These are phyloP conservation scores for Crotalus helleri DNA, from an alignment of 2,113 vertebrate genomes.

Conservation along the genomic window DNA sequence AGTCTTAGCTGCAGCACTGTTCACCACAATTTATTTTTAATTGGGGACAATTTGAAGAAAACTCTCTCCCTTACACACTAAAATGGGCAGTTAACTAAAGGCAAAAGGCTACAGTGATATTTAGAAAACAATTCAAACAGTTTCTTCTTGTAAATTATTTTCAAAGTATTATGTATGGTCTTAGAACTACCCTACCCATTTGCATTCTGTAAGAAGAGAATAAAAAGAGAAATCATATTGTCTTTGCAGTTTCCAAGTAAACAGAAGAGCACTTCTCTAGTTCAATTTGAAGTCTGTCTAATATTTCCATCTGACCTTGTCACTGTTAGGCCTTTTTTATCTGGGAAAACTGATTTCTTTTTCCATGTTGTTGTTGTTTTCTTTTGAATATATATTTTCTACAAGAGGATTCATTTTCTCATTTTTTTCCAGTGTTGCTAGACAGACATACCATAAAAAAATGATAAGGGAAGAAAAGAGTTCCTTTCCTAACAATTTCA, in stretches of 20 bases:
- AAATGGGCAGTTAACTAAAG: neutral
- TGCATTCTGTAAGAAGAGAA: neutral
- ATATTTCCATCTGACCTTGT: neutral
- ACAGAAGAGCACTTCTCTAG: neutral
- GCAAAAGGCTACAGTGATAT: neutral
- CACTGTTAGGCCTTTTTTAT: neutral
- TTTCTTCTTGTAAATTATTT: neutral
- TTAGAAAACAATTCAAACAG: neutral
- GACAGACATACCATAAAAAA: neutral
- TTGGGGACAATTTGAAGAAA: neutral
- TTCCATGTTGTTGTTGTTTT: neutral
- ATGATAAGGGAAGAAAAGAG: neutral
- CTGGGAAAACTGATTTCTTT: neutral
- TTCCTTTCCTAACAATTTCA: neutral
- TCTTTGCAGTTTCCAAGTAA: neutral
- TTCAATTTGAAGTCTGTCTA: neutral
- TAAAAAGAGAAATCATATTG: neutral
- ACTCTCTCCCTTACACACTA: neutral
- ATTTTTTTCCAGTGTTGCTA: neutral
- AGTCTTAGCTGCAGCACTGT: neutral
- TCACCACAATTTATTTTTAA: neutral
- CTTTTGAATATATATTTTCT: neutral
- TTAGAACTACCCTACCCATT: neutral
- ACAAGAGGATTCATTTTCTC: neutral
- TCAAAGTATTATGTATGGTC: neutral